Conservation (phyloP, 2,888 invertebrate genomes). For the Lasioglossum calceatum region DNA sequence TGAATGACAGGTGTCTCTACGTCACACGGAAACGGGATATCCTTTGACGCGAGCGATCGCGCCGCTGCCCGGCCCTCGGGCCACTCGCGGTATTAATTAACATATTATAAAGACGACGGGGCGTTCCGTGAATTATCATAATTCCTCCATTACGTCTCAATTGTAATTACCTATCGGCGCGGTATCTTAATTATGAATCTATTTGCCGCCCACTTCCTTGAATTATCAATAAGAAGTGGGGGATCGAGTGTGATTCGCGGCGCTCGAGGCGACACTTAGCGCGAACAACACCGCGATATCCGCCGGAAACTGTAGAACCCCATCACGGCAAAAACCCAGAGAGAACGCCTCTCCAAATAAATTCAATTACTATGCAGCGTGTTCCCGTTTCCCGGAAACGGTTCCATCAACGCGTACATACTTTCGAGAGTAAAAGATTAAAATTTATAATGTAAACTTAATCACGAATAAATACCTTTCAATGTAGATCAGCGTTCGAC, state of each 20-base stretch:
- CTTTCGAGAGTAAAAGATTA: neutral
- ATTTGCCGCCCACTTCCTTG: constrained; percentile 36
- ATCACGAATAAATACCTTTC: neutral
- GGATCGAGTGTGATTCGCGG: constrained; percentile 14
- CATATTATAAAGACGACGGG: constrained; percentile 45
- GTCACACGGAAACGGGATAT: constrained; percentile 24
- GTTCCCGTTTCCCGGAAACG: neutral
- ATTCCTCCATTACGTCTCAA: constrained; percentile 55
- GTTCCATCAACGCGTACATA: neutral
- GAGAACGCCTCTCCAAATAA: constrained; percentile 12
- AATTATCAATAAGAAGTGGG: constrained; percentile 11
- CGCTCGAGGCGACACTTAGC: constrained; percentile 5
- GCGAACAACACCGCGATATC: neutral
- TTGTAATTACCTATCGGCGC: constrained; percentile 28
- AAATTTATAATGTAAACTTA: neutral
- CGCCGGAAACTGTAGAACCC: neutral
- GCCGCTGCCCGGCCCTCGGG: constrained; percentile 13
- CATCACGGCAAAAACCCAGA: neutral
- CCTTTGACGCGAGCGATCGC: constrained; percentile 30
- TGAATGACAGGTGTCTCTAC: neutral
- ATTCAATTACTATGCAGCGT: constrained; percentile 24
- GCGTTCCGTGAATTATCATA: constrained; percentile 55
- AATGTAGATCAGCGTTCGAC: neutral
- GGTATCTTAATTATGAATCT: constrained; percentile 48
- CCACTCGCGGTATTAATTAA: constrained; percentile 41